Evolutionary conservation across 2,113 vertebrate species (phyloP).

Genomic region (Pitta sordida): DNA sequence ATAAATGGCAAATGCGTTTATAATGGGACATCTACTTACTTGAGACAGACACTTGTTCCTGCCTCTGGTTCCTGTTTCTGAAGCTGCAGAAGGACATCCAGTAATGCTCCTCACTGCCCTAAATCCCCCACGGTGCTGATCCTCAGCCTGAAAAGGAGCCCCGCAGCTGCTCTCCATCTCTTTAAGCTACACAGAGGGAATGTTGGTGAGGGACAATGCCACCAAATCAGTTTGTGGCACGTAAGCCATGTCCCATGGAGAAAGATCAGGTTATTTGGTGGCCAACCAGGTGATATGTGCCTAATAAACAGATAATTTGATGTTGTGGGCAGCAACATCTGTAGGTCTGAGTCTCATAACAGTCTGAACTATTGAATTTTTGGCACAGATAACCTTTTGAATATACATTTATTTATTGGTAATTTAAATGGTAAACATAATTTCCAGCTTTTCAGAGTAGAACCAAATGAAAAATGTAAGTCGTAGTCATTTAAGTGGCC

Average conservation of each 20-base stretch:
- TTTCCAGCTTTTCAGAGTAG: neutral
- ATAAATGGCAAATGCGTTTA: neutral
- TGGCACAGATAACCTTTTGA: neutral
- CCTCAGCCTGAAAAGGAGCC: neutral
- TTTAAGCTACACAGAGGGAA: neutral
- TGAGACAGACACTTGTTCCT: neutral
- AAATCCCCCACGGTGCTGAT: neutral
- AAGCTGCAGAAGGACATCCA: neutral
- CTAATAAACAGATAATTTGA: neutral
- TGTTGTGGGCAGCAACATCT: neutral
- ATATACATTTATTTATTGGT: neutral
- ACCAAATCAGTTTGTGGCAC: neutral
- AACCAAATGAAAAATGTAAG: neutral
- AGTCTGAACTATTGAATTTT: neutral
- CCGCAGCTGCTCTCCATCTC: neutral
- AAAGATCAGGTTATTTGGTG: neutral
- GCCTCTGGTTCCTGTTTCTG: neutral
- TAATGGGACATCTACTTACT: neutral
- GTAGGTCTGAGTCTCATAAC: neutral
- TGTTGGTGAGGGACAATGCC: fast-evolving
- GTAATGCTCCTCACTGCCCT: neutral
- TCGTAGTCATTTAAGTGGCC: neutral
- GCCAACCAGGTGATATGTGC: neutral
- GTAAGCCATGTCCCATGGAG: neutral
- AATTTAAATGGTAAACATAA: neutral